A percentile compares a stretch with the other conserved stretches of the same genome.
phyloP scores from a whole-genome alignment of 2,888 invertebrate species.

The Apotomis betuletana region DNA sequence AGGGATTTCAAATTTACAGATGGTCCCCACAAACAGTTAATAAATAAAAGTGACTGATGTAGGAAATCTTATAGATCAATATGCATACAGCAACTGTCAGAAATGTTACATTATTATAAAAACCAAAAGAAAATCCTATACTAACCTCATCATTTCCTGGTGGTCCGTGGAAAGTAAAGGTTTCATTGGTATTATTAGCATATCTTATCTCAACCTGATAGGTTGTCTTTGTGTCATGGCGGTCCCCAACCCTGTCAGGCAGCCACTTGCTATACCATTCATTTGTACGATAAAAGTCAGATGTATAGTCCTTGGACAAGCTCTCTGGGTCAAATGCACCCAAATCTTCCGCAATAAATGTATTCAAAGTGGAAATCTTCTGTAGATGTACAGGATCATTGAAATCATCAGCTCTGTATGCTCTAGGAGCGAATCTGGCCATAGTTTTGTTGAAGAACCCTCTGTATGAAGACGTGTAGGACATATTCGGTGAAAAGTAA shows the following conservation, averaged over 20 bases:
- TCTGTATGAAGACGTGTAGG: conserved; percentile 96
- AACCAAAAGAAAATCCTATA: conserved; percentile 33
- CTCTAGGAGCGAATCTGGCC: conserved; percentile 96
- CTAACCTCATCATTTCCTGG: conserved; percentile 93
- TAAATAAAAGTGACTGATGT: no score
- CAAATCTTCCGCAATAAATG: conserved; percentile 93
- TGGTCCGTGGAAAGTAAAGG: conserved; percentile 97
- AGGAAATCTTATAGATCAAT: no score
- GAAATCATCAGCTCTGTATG: conserved; percentile 95
- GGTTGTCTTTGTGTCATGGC: conserved; percentile 96
- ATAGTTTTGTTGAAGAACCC: conserved; percentile 98
- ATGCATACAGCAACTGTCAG: no score
- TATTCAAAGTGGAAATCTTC: conserved; percentile 96
- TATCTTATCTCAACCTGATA: conserved; percentile 97
- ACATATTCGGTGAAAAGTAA: conserved; percentile 96
- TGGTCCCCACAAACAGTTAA: no score
- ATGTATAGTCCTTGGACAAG: conserved; percentile 93
- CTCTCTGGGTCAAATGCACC: conserved; percentile 93
- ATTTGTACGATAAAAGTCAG: conserved; percentile 94
- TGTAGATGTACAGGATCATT: conserved; percentile 97
- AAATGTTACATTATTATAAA: no score
- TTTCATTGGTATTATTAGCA: conserved; percentile 97
- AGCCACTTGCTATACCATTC: conserved; percentile 97
- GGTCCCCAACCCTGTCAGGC: conserved; percentile 91
- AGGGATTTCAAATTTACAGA: no score